Evolutionary conservation across 2,797 vertebrate genomes (phyloP).

Genomic region (Rhinatrema bivittatum): DNA sequence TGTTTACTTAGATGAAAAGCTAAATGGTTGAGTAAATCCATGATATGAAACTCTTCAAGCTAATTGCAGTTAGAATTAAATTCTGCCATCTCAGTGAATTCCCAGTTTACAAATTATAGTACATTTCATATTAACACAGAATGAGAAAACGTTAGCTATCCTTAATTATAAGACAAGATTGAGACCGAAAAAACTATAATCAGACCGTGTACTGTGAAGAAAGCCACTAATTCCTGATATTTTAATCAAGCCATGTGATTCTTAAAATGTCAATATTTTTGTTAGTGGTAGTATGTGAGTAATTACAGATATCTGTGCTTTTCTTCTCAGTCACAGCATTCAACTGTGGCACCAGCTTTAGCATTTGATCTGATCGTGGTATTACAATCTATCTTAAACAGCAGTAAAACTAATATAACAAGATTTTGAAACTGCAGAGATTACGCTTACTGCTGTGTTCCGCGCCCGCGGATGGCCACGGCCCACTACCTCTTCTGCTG

Average conservation of each 20-base stretch:
- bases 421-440: conserved; percentile 2
- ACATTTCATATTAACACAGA: not conserved
- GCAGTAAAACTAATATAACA: not conserved
- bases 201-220: too few relatives aligned
- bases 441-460: too few relatives aligned
- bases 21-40: too few relatives aligned
- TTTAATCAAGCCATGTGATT: too few relatives aligned
- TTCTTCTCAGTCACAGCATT: not conserved
- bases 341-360: not conserved
- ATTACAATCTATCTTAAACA: conserved; percentile 4
- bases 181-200: too few relatives aligned
- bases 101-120: not conserved
- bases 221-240: too few relatives aligned
- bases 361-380: not conserved
- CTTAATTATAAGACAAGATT: not conserved
- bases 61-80: not conserved
- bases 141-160: not conserved
- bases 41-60: too few relatives aligned
- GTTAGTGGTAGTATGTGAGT: too few relatives aligned
- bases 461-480: too few relatives aligned
- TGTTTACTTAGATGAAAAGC: too few relatives aligned
- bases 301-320: not conserved
- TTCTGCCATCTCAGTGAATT: not conserved
- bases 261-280: too few relatives aligned
- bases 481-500: too few relatives aligned